Evolutionary conservation across 2,888 invertebrate genomes (phyloP), one percentile per base, ranked within the genome.

Genomic region (Andrena chrysosceles): DNA sequence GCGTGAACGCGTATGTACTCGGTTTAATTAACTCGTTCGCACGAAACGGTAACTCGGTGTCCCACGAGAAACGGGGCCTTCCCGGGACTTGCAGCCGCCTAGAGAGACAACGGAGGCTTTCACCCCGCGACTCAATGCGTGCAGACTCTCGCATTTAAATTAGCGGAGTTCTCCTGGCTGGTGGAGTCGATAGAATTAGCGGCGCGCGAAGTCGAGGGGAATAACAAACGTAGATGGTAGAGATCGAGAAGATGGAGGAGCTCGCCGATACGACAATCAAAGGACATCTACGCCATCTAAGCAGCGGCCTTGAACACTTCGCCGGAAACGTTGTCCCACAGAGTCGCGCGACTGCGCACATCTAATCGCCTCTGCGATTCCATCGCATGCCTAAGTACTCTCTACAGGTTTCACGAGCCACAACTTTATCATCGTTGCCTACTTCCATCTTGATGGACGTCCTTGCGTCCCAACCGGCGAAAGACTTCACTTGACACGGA

Each of bases 21-120:
- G 68, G 23, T 72, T 72, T 85, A 85, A 89, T 89, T 86, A 89
- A 89, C 83, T 60, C 73, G 83, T 90, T 90, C 90, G 82, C 90
- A 90, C 90, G 89, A 83, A 74, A 77, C 69, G 67, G 77, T 75
- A 71, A 77, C 77, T 82, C 71, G 73, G 73, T 82, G 81, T 82
- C 77, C 73, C 85, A 80, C 83, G 84, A 77, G 88, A 87, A 83
- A 84, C 70, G 63, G 56, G 67, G 68, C 64, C 77, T 75, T 81
- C 70, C 33, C 56, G 68, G 63, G 70, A 78, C 59, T 82, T 73
- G 70, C 64, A 74, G 35, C 60, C 76, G 78, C 63, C 76, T 78
- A 66, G 66, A 77, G 72, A 81, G 77, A 80, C 83, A 88, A 88
- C 83, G 70, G 74, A 76, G 68, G 87, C 88, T 88, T 88, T 88